A percentile compares a stretch with the other conserved stretches of the same genome.
phyloP scores from a whole-genome alignment of 2,797 vertebrate species.

The Podarcis siculus region DNA sequence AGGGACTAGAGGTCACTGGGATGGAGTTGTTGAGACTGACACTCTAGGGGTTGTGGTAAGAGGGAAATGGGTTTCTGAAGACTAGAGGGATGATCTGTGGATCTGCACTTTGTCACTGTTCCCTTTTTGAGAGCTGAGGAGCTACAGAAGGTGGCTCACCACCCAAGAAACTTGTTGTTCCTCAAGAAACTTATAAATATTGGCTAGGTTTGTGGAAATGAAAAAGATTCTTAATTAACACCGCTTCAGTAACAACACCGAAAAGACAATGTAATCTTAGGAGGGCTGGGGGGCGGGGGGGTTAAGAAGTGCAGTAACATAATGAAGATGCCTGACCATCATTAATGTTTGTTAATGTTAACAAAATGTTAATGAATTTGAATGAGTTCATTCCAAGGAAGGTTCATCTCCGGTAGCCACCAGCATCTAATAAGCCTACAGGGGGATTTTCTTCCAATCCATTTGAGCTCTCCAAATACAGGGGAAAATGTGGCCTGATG shows the following conservation, averaged over 20 bases:
- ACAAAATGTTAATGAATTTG: conserved; percentile 13
- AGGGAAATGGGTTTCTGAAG: background rate
- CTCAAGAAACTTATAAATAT: background rate
- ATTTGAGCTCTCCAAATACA: background rate
- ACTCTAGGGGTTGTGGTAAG: background rate
- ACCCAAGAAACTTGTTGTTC: no score
- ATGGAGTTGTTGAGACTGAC: background rate
- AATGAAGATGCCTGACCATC: conserved; percentile 8
- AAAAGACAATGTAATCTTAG: background rate
- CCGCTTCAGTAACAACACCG: background rate
- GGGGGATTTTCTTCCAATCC: background rate
- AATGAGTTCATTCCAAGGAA: background rate
- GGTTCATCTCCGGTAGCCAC: background rate
- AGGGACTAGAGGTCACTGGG: no score
- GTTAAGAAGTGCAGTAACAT: background rate
- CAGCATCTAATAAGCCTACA: background rate
- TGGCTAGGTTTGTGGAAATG: background rate
- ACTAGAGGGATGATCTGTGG: no score
- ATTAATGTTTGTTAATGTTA: background rate
- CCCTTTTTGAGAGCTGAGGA: background rate
- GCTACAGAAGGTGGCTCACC: background rate
- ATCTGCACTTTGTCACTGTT: background rate
- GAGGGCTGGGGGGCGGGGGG: no score
- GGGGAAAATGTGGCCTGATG: background rate
- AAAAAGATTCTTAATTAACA: conserved; percentile 1